Evolutionary conservation across 2,797 vertebrate species (phyloP), one percentile per base, ranked within the genome.

Genomic region (Oryzias dopingdopingensis): DNA sequence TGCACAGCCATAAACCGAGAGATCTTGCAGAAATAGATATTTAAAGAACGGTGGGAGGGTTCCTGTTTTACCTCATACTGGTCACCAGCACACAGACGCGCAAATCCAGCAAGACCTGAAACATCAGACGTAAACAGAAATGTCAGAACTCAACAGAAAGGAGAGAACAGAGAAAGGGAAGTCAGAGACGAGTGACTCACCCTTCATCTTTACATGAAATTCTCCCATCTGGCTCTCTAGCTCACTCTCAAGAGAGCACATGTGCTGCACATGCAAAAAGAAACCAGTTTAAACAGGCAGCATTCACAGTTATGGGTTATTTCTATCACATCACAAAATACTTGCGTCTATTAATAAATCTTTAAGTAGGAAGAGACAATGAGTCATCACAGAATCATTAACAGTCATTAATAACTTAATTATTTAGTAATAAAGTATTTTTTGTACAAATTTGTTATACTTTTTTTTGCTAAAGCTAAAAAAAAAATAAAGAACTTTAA

Each of bases 171-270:
- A 4, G 51, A 69, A 62, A 23, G 42, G 60, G 54, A 81, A 76
- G 64, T 81, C 29, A 26, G 42, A 49, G 55, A 18, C 59, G 65
- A 62, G 45, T 78, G 59, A 85, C 49, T 85, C 90, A 98, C 97
- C 97, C 93, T 98, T 99, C 97, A 99, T 99, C 82, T 96, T 96
- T 55, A 99, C 65, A 4, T 98, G 96, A 90, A 99, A 99, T 76
- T 99, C 97, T 65, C 97, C 97, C 84, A 99, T 93, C 78, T 98
- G 96, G 76, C 93, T 96, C 85, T 99, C 97, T 65, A 99, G 77
- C 78, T 98, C 97, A 0, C 86, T 96, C 87, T 98, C 97, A 71
- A 99, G 85, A 29, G 96, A 89, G 87, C 97, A 98, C 97, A 98
- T 98, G 75, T 94, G 98, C 97, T 99, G 69, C 64, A 76, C 59